Evolutionary conservation across 2,797 vertebrate species (phyloP).

Genomic region (Phrynocephalus forsythii): DNA sequence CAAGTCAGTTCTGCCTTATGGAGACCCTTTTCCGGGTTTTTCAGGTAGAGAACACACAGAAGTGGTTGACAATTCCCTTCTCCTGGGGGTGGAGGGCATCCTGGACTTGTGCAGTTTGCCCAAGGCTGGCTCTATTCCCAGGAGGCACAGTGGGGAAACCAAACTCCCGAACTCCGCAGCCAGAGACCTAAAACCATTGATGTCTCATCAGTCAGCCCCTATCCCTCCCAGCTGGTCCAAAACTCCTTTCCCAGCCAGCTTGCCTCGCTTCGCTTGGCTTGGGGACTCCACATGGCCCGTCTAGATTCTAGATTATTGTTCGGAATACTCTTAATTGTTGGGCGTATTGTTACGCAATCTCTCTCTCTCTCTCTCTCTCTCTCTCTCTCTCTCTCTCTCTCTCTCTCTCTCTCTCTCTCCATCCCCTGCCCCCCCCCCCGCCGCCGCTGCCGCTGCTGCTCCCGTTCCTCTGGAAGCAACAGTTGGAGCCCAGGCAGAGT

Average conservation of each 20-base stretch:
- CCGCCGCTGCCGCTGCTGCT: too few relatives aligned
- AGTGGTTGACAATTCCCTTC: too few relatives aligned
- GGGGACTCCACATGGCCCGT: neutral
- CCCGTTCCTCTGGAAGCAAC: slow-evolving; percentile 60
- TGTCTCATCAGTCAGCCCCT: too few relatives aligned
- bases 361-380: too few relatives aligned
- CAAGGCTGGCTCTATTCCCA: too few relatives aligned
- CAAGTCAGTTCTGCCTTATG: too few relatives aligned
- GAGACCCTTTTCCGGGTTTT: too few relatives aligned
- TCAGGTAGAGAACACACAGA: too few relatives aligned
- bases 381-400: too few relatives aligned
- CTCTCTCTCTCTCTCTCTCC: too few relatives aligned
- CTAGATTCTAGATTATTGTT: too few relatives aligned
- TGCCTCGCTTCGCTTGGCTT: neutral
- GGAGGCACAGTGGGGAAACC: too few relatives aligned
- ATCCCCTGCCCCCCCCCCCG: slow-evolving; percentile 60
- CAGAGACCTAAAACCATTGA: neutral
- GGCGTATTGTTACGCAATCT: neutral
- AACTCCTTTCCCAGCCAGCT: neutral
- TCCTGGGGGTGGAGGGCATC: neutral
- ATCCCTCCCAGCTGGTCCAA: neutral
- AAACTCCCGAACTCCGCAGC: neutral
- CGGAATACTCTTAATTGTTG: neutral
- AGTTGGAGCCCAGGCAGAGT: slow-evolving; percentile 60
- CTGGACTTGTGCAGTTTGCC: neutral